Base-by-base conservation (phyloP, 2,113 vertebrate species). In the Takifugu bimaculatus region DNA sequence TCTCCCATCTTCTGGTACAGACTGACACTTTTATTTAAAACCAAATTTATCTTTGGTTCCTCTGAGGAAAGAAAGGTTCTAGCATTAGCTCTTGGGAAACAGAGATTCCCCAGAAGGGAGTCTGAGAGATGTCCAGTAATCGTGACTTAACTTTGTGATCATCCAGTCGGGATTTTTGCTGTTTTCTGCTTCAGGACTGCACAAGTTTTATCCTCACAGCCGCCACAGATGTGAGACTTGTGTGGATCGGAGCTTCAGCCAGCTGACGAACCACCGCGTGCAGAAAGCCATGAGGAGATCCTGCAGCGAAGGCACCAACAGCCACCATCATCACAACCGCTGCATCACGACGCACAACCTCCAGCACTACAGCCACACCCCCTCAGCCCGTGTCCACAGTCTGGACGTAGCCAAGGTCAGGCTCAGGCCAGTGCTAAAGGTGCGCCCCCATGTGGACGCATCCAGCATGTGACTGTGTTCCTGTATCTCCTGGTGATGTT, bases 281-380 rank as follows among this genome's bases (percentile, higher is more conserved):
- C 93, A 90, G 88, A 94, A 92, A 59, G 69, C 87, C 55, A 95
- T 96, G 96, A 91, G 86, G 5, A 94, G 94, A 20, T 95, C 95
- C 72, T 93, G 92, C 87, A 98, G 95, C 0, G 94, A 98, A 77
- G 92, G 91, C 83, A 91, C 91, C 82, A 93, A 79, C 74, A 87
- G 72, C 55, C 88, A 60, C 28, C 62, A 71, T 10, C 64, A 72
- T 10, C 64, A 72, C 51, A 64, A 44, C 62, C 65, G 54, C 42
- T 73, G 65, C 52, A 50, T 59, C 43, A 60, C 78, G 1, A 52
- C 57, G 11, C 68, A 79, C 0, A 71, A 56, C 14, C 77, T 73
- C 42, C 90, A 78, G 3, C 70, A 60, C 55, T 26, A 50, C 0
- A 80, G 89, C 15, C 32, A 72, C 0, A 78, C 86, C 52, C n/a